Evolutionary conservation across 2,113 vertebrate genomes (phyloP).

Genomic region (Spizaetus ornatus): DNA sequence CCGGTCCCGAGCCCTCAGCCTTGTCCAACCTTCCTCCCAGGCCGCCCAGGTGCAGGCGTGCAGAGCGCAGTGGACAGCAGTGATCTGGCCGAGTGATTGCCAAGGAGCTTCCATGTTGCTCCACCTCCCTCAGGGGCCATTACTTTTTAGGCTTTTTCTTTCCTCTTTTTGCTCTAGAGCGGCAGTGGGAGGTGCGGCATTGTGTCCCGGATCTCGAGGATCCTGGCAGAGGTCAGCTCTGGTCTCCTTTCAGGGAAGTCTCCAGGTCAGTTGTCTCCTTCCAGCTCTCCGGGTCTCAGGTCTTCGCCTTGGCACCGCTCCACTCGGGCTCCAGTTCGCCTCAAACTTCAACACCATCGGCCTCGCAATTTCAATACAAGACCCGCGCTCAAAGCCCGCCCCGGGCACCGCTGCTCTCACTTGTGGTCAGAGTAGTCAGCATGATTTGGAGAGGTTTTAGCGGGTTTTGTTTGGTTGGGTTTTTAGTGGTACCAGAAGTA

Average conservation of each 20-base stretch:
- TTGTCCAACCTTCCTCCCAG: not conserved
- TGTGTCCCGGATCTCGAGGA: not conserved
- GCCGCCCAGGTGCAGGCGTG: not conserved
- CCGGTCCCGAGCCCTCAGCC: not conserved
- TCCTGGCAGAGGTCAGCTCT: not conserved
- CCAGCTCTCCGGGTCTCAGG: not conserved
- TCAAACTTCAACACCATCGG: not conserved
- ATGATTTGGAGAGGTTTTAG: not conserved
- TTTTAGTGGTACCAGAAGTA: not conserved
- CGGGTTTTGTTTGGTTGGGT: not conserved
- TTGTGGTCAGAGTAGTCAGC: not conserved
- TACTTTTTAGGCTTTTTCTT: not conserved
- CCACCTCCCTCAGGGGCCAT: too few relatives aligned
- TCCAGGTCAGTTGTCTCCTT: not conserved
- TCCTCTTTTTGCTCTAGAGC: not conserved
- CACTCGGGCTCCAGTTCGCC: not conserved
- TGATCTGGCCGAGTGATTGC: rapidly evolving
- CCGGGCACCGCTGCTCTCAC: not conserved
- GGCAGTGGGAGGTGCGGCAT: not conserved
- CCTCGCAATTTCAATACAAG: not conserved
- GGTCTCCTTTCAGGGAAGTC: not conserved
- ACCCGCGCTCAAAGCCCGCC: not conserved
- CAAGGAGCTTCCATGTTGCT: not conserved
- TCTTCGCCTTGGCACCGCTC: not conserved
- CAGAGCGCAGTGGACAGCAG: not conserved